phyloP scores from a whole-genome alignment of 2,888 invertebrate genomes.

The Acronicta aceris region DNA sequence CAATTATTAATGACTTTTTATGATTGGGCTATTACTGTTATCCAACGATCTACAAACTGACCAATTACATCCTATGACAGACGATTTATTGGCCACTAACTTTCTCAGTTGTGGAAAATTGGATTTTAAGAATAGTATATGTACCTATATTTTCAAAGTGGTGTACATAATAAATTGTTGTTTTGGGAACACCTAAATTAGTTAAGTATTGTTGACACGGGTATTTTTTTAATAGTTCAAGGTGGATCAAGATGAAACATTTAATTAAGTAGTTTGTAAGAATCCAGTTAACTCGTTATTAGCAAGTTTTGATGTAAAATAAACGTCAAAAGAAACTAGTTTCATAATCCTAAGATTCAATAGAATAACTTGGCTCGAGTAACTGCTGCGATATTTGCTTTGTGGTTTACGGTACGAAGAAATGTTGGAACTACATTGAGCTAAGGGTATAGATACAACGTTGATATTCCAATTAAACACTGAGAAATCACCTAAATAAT shows the following conservation, averaged over 20 bases:
- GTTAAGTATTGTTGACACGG: neutral
- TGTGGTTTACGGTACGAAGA: no score
- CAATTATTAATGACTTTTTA: no score
- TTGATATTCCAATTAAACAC: no score
- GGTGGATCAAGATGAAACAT: neutral
- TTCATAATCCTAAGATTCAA: neutral
- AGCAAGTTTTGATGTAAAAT: slow-evolving; percentile 1
- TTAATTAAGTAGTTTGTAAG: neutral
- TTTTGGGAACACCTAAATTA: neutral
- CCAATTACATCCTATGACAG: neutral
- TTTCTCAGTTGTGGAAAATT: neutral
- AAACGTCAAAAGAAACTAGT: neutral
- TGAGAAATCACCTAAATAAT: no score
- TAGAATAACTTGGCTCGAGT: neutral
- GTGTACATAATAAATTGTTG: no score
- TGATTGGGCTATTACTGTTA: slow-evolving; percentile 5
- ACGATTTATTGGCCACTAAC: slow-evolving; percentile 2
- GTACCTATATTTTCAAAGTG: neutral
- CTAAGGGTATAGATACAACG: no score
- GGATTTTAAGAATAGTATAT: neutral
- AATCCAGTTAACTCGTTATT: neutral
- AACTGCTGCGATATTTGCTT: neutral
- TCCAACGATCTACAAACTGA: neutral
- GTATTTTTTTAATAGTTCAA: neutral
- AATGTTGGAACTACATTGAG: no score